Conservation (phyloP, 2,113 vertebrate species). For the Odontophorus gujanensis region DNA sequence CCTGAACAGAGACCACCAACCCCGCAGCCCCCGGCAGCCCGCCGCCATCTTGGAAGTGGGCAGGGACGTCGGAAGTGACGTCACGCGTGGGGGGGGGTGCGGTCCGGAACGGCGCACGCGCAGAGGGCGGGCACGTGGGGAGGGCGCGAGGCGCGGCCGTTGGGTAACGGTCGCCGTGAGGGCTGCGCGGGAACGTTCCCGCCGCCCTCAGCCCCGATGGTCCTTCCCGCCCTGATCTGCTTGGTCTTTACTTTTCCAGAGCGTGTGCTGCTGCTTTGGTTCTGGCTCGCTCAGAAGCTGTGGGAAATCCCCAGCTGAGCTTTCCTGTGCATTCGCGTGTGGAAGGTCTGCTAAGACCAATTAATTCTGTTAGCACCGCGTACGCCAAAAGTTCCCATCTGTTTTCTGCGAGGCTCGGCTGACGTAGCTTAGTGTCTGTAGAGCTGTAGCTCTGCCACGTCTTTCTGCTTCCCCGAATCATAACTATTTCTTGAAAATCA, state of each 20-base stretch:
- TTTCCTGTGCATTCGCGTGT: not conserved
- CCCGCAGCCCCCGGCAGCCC: conserved; percentile 1
- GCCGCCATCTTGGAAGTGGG: conserved; percentile 45
- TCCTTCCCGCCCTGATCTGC: fast-evolving
- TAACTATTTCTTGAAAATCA: not conserved
- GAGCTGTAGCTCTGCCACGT: not conserved
- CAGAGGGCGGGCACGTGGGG: not conserved
- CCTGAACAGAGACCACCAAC: conserved; percentile 69
- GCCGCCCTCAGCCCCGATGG: not conserved
- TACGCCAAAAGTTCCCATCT: not conserved
- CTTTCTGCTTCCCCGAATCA: not conserved
- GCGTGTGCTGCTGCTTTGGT: not conserved
- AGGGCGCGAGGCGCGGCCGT: not conserved
- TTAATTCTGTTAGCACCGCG: fast-evolving
- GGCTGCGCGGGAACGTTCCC: no score
- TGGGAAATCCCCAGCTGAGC: not conserved
- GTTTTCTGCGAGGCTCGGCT: not conserved
- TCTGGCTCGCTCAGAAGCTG: not conserved
- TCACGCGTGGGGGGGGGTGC: fast-evolving
- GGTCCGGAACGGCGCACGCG: not conserved
- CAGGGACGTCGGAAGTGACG: conserved; percentile 51
- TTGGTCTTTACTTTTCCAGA: not conserved
- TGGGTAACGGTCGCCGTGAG: not conserved
- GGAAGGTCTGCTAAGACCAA: not conserved
- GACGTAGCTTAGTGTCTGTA: not conserved